phyloP scores from a whole-genome alignment of 1,140 invertebrate species.

The Calephelis virginiensis region DNA sequence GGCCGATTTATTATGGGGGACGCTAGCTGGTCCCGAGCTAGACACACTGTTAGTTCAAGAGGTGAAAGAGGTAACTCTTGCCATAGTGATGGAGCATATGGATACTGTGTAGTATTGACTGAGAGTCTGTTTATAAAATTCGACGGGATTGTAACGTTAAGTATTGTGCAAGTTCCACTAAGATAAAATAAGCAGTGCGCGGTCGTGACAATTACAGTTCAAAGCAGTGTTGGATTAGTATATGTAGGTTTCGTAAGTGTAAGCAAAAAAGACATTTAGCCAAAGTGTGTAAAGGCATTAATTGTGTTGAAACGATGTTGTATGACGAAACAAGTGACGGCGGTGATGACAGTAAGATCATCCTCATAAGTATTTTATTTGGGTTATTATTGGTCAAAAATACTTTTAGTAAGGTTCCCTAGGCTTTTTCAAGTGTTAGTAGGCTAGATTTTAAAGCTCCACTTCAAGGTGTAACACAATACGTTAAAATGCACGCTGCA shows the following conservation, averaged over 20 bases:
- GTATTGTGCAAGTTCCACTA: constrained; percentile 1
- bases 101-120: constrained; percentile 25
- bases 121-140: neutral
- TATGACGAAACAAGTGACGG: constrained; percentile 20
- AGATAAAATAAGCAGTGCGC: constrained; percentile 28
- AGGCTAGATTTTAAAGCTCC: no score
- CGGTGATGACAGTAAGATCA: constrained; percentile 29
- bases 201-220: constrained; percentile 30
- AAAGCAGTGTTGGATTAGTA: constrained; percentile 31
- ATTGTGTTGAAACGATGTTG: constrained; percentile 12
- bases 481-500: no score
- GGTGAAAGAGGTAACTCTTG: constrained; percentile 21
- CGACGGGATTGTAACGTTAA: neutral
- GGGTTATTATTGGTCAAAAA: neutral
- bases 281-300: constrained; percentile 31
- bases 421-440: no score
- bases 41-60: constrained; percentile 35
- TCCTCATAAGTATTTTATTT: constrained; percentile 24
- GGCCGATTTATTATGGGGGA: constrained; percentile 16
- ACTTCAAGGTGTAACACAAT: no score
- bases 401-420: no score
- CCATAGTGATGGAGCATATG: constrained; percentile 34
- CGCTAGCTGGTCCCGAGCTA: constrained; percentile 29
- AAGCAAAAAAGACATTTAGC: constrained; percentile 30
- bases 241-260: constrained; percentile 41